Percentiles rank a stretch among this genome's conserved stretches.
Conservation (phyloP, 2,888 invertebrate genomes). For the Dorcus parallelipipedus region DNA sequence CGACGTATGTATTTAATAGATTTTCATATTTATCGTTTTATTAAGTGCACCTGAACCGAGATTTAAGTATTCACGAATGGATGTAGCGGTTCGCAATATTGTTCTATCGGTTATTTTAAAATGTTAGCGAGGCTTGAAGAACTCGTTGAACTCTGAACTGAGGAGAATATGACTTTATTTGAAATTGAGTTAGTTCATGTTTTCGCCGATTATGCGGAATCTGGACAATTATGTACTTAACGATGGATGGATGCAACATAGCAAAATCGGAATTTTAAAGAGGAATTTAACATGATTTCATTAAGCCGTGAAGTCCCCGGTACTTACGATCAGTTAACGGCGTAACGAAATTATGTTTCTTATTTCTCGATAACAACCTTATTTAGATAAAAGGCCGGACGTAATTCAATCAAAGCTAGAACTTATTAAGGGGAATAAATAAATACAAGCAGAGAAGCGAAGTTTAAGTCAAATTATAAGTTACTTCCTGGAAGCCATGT, state of each 20-base stretch:
- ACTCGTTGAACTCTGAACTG: conserved; percentile 22
- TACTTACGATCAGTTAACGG: too few species aligned
- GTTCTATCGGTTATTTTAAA: conserved; percentile 21
- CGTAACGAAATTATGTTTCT: conserved; percentile 10
- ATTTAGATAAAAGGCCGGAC: conserved; percentile 4
- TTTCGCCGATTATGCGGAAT: conserved; percentile 25
- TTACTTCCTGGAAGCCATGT: too few species aligned
- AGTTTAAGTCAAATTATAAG: too few species aligned
- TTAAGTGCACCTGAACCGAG: not conserved
- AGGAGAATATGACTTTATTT: conserved; percentile 26
- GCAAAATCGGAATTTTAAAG: conserved; percentile 23
- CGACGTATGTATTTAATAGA: not conserved
- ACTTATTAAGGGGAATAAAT: too few species aligned
- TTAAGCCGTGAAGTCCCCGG: conserved; percentile 7
- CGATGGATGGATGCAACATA: conserved; percentile 21
- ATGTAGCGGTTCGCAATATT: conserved; percentile 9
- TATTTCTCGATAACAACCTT: conserved; percentile 4
- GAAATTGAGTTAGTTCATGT: conserved; percentile 25
- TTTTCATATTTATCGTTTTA: not conserved
- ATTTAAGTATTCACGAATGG: not conserved
- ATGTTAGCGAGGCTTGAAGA: conserved; percentile 15
- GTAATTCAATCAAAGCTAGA: too few species aligned
- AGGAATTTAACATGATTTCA: conserved; percentile 23
- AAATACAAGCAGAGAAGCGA: too few species aligned
- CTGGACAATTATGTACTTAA: conserved; percentile 27